Conservation (phyloP, 2,113 vertebrate genomes). For the Microcebus jonahi region DNA sequence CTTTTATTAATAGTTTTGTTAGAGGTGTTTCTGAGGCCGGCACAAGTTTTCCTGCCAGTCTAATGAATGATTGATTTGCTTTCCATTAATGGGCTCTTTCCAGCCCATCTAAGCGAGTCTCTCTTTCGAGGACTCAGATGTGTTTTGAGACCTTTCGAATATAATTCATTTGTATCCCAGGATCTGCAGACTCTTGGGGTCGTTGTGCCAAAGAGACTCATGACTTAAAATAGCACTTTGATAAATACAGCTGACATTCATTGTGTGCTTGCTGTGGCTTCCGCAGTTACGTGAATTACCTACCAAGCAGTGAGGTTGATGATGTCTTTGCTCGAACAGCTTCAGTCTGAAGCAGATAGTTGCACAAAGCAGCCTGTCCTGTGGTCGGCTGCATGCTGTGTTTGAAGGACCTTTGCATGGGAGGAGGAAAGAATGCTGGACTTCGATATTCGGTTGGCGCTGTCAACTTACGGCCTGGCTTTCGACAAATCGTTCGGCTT, state of each 20-base stretch:
- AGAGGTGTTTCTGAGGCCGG: background rate
- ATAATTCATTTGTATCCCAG: background rate
- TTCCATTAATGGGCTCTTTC: conserved; percentile 26
- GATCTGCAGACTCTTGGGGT: background rate
- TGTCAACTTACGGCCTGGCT: background rate
- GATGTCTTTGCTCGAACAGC: background rate
- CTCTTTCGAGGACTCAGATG: conserved; percentile 9
- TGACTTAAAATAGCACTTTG: background rate
- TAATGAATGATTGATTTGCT: conserved; percentile 22
- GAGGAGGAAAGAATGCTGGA: background rate
- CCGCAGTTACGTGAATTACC: background rate
- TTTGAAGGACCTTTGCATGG: background rate
- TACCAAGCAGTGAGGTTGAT: background rate
- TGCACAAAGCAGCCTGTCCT: background rate
- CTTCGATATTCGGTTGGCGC: background rate
- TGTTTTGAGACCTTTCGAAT: background rate
- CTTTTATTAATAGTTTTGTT: background rate
- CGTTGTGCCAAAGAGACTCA: background rate
- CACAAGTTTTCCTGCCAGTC: conserved; percentile 4
- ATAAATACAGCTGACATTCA: background rate
- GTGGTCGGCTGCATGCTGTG: accelerated
- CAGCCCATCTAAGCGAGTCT: background rate
- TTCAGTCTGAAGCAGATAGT: background rate
- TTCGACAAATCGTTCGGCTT: background rate
- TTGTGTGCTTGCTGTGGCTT: background rate